Percentiles rank a stretch among this genome's conserved stretches.
Evolutionary conservation across 2,888 invertebrate species (phyloP).

Genomic region (Malthinus flaveolus): DNA sequence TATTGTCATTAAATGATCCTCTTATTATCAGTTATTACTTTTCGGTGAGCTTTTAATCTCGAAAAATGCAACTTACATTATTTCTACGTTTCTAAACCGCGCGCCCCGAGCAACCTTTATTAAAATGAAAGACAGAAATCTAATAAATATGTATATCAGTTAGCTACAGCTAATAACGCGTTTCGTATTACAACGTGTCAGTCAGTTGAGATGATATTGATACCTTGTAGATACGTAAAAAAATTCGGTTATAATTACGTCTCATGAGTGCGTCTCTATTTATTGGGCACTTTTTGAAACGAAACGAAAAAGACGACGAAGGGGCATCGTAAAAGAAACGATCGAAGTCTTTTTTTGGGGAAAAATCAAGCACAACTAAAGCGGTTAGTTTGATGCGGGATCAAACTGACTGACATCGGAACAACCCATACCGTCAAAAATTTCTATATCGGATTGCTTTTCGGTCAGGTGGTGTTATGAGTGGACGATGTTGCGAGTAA

Average conservation of each 20-base stretch:
- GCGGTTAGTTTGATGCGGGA: constrained; percentile 45
- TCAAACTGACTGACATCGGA: constrained; percentile 46
- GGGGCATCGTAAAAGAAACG: constrained; percentile 14
- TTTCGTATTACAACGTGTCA: constrained; percentile 25
- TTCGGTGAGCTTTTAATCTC: constrained; percentile 13
- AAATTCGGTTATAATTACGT: constrained; percentile 6
- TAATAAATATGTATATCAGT: constrained; percentile 26
- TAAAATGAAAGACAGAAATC: constrained; percentile 13
- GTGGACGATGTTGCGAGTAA: constrained; percentile 10
- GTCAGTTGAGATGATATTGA: constrained; percentile 25
- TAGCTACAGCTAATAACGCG: constrained; percentile 20
- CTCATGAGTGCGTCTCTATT: neutral
- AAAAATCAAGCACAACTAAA: constrained; percentile 45
- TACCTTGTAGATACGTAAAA: constrained; percentile 15
- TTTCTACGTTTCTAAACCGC: neutral
- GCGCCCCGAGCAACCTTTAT: neutral
- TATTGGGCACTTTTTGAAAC: neutral
- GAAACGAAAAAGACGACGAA: constrained; percentile 9
- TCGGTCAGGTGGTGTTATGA: constrained; percentile 21
- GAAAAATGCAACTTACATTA: neutral
- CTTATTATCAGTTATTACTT: constrained; percentile 37
- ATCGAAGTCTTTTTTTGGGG: constrained; percentile 25
- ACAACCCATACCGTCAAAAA: constrained; percentile 45
- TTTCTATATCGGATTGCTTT: constrained; percentile 30
- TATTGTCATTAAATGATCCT: constrained; percentile 46